Base-by-base conservation (phyloP, 2,797 vertebrate genomes). In the Bradypodion pumilum region DNA sequence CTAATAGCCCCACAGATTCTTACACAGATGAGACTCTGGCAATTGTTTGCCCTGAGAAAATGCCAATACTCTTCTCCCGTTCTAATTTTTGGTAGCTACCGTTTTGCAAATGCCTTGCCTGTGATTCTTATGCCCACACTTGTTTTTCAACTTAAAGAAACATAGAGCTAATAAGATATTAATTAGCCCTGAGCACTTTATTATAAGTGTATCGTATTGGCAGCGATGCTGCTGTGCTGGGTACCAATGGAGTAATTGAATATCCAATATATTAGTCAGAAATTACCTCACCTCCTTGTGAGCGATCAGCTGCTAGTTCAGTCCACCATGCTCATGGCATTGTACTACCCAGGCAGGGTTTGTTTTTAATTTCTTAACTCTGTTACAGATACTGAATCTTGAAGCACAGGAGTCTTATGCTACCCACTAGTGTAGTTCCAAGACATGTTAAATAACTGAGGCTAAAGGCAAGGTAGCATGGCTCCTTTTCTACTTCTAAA, bases 181-280 rank as follows among this genome's bases (percentile, higher is more conserved):
- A 56, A 74, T 85, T 80, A 68, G 85, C 78, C 68, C 15, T 4
- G 49, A 74, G 25, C 23, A 66, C 74, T 66, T 37, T 74, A 85
- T 74, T 74, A 85, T 44, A 32, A 80, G 62, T 21, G 29, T 19
- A 74, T 68, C 72, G 44, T 32, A 44, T 66, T 59, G 74, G 62
- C 35, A 74, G 60, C 10, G n/a, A 68, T 80, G 46, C 83, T 66
- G 29, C 13, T 19, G 74, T 68, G 70, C 7, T 56, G 37, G 74
- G 56, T 74, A 65, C 74, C 35, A 68, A 23, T 25, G 37, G 62
- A 68, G 23, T 74, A 60, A 80, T 44, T 44, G 66, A 12, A 40
- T 32, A 66, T 59, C 29, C 25, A 32, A 27, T 72, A 68, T 80
- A 66, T 85, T 80, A 65, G 23, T 56, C 60, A 13, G 59, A 74